Evolutionary conservation across 1,140 invertebrate species (phyloP), one percentile per base, ranked within the genome.

Genomic region (Anoplophora glabripennis): DNA sequence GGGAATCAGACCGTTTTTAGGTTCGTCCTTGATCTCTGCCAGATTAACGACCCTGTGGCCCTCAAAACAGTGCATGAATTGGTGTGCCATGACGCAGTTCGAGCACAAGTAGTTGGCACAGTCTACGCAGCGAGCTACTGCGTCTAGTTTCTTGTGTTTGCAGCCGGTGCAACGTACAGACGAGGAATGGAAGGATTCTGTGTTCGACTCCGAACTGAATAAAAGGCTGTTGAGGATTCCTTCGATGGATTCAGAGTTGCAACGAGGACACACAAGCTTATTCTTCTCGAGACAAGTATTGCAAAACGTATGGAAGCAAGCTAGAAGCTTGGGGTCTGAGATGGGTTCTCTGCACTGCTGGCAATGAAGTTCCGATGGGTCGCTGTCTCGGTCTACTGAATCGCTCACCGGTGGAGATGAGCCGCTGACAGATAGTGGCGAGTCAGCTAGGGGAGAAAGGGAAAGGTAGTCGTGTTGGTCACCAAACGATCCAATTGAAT

Each of bases 31-130:
- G 47, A 84, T 74, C 44, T 91, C 89, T n/a, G 79, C 81, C 64
- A 94, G 80, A 58, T 86, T 88, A 38, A 89, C 81, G 11, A 97
- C 91, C 12, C 92, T 86, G 78, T 98, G 96, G 34, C 94, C 94
- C 76, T 97, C 94, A 78, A 98, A 98, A 75, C 94, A 97, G 75
- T 97, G 93, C 95, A 98, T 98, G 75, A 92, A 97, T 77, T 97
- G 92, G 77, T 99, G 96, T 40, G 94, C 94, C 86, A 96, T 96
- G 66, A 95, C 93, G 84, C 96, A 99, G 72, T 96, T 96, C 41
- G 90, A 85, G 79, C 96, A 99, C 42, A 99, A 84, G 74, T 92
- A 95, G 72, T 96, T 95, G 62, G 89, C 89, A 78, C 96, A 99
- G 75, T 98, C 94, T 72, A 93, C 88, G 78, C 96, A 98, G 67